Conservation (phyloP, 1,140 invertebrate genomes). For the Cryptotermes secundus region DNA sequence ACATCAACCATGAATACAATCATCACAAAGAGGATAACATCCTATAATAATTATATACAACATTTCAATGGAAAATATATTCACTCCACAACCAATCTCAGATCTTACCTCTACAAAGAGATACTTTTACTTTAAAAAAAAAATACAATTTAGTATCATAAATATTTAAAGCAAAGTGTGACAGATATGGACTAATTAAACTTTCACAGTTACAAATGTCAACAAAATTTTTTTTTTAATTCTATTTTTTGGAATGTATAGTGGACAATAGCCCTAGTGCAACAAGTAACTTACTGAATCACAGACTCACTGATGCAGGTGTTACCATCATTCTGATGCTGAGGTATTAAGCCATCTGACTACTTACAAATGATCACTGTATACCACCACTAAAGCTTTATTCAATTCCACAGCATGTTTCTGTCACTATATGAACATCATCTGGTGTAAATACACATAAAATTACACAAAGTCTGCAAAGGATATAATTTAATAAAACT, state of each 20-base stretch:
- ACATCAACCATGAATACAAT: too few relatives aligned
- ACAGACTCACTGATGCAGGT: too few relatives aligned
- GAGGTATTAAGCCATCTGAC: too few relatives aligned
- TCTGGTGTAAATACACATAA: too few relatives aligned
- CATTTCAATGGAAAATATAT: not conserved
- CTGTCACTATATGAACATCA: too few relatives aligned
- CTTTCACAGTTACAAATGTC: not conserved
- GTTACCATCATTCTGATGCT: too few relatives aligned
- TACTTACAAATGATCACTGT: too few relatives aligned
- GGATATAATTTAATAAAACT: too few relatives aligned
- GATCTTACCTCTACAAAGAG: not conserved
- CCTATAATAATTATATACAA: not conserved
- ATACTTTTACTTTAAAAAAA: not conserved
- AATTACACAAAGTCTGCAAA: too few relatives aligned
- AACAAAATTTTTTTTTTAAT: not conserved
- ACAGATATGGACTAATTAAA: not conserved
- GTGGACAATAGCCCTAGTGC: not conserved
- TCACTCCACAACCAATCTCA: not conserved
- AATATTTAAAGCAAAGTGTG: not conserved
- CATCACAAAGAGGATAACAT: too few relatives aligned
- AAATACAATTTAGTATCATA: not conserved
- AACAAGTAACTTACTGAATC: not conserved
- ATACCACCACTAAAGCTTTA: too few relatives aligned
- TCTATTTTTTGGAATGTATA: not conserved
- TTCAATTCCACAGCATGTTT: too few relatives aligned